Base-by-base conservation (phyloP, 1,140 invertebrate genomes). In the Helicoverpa armigera region DNA sequence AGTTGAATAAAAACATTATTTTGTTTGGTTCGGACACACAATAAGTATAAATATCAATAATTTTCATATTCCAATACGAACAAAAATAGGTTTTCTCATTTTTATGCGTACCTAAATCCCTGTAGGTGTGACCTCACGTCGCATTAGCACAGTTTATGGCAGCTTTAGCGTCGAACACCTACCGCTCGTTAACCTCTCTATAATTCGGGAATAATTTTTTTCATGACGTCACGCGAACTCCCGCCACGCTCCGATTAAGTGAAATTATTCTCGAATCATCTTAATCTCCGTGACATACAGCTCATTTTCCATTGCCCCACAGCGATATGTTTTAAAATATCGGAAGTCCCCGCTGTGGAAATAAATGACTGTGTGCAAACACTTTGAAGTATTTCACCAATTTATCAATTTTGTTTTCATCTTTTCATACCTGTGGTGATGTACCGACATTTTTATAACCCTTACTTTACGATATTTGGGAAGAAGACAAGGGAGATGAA, bases 131-230 rank as follows among this genome's bases (percentile, higher is more conserved):
- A 87, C 85, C 84, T 85, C 80, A 84, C 76, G 83, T 85, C 85
- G 84, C 88, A 86, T 88, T 88, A 88, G 83, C 82, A 60, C 80
- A 81, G 61, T 90, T 89, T 88, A 90, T 84, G 81, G 87, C 81
- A 82, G 82, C 81, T 85, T 86, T 88, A 88, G 87, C 83, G 87
- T 83, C 82, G 80, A 86, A 86, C 84, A 88, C 86, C 86, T 86
- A 83, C 83, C 84, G 82, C 85, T 86, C 85, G 86, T 88, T 88
- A 87, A 90, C 84, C 86, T 85, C 83, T 81, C 83, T 86, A 85
- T 85, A 84, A 87, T 88, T 85, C 82, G 76, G 80, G 69, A 83
- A 86, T 88, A 89, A 85, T 87, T 90, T 86, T 85, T 77, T 51
- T 51, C 77, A 77, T 85, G 85, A 86, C 82, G 82, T 85, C 82